Conservation (phyloP, 1,140 invertebrate species). For the Drosophila sp. region DNA sequence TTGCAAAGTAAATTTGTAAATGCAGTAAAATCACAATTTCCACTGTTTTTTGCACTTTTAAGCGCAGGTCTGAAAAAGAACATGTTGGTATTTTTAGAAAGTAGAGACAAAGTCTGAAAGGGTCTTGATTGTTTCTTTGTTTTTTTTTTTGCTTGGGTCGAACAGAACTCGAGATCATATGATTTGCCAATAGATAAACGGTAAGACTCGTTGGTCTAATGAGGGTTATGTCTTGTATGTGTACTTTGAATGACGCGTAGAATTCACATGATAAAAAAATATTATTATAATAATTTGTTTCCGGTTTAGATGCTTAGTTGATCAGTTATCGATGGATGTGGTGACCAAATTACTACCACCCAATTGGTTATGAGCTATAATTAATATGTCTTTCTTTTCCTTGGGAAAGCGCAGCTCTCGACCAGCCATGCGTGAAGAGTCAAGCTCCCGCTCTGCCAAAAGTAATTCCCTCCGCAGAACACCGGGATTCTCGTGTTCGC, state of each 20-base stretch:
- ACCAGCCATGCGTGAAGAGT: constrained; percentile 94
- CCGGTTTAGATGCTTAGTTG: constrained; percentile 12
- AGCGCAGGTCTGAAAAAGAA: constrained; percentile 32
- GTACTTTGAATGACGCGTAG: constrained; percentile 12
- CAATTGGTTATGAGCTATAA: constrained; percentile 92
- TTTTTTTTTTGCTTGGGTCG: constrained; percentile 50
- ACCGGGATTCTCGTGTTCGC: constrained; percentile 91
- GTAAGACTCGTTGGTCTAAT: constrained; percentile 21
- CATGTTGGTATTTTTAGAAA: constrained; percentile 13
- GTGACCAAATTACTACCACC: constrained; percentile 84
- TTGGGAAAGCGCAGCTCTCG: constrained; percentile 96
- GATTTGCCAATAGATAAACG: constrained; percentile 71
- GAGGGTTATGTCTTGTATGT: constrained; percentile 32
- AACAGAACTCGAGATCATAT: constrained; percentile 72
- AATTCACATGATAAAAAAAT: constrained; percentile 29
- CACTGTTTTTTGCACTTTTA: constrained; percentile 52
- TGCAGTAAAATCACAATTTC: constrained; percentile 64
- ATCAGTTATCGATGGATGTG: constrained; percentile 75
- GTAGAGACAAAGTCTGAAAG: constrained; percentile 8
- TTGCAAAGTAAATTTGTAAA: constrained; percentile 57
- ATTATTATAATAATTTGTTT: constrained; percentile 21
- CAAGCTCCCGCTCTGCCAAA: constrained; percentile 93
- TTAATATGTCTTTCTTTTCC: constrained; percentile 97
- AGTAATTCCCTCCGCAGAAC: constrained; percentile 92
- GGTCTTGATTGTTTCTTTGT: constrained; percentile 31